A percentile compares a stretch with the other conserved stretches of the same genome.
phyloP scores from a whole-genome alignment of 2,888 invertebrate genomes.

The Torymus tubicola region DNA sequence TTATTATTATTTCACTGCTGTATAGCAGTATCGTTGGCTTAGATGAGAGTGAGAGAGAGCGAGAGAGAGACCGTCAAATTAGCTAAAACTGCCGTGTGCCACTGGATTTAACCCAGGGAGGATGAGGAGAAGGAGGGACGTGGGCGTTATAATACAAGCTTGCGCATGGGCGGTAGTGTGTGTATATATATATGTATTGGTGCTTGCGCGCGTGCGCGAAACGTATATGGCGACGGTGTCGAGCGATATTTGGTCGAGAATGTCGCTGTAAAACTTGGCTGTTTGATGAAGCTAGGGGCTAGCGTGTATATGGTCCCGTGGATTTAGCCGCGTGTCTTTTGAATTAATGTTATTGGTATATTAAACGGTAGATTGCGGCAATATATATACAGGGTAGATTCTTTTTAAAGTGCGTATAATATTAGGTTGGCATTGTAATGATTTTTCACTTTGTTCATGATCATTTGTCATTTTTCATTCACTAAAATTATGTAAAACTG shows the following conservation, averaged over 20 bases:
- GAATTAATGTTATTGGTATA: conserved; percentile 24
- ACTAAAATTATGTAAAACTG: too few relatives aligned
- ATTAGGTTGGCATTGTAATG: too few relatives aligned
- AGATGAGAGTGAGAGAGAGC: conserved; percentile 48
- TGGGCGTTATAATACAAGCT: conserved; percentile 44
- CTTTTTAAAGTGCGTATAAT: background rate
- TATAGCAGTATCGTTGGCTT: conserved; percentile 73
- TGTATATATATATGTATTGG: too few relatives aligned
- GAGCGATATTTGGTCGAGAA: conserved; percentile 1
- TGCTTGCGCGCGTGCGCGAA: too few relatives aligned
- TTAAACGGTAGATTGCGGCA: background rate
- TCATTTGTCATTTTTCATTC: too few relatives aligned
- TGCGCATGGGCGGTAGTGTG: background rate
- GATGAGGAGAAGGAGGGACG: conserved; percentile 15
- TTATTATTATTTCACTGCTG: conserved; percentile 76
- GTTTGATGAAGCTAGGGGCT: conserved; percentile 24
- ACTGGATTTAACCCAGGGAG: conserved; percentile 62
- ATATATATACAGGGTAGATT: background rate
- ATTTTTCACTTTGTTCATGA: too few relatives aligned
- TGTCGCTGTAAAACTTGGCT: conserved; percentile 45
- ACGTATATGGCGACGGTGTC: too few relatives aligned
- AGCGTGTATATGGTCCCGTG: background rate
- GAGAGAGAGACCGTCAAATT: conserved; percentile 70
- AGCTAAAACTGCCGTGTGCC: conserved; percentile 71
- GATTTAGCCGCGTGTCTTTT: conserved; percentile 3